phyloP scores from a whole-genome alignment of 1,140 invertebrate species.

The Procambarus clarkii region DNA sequence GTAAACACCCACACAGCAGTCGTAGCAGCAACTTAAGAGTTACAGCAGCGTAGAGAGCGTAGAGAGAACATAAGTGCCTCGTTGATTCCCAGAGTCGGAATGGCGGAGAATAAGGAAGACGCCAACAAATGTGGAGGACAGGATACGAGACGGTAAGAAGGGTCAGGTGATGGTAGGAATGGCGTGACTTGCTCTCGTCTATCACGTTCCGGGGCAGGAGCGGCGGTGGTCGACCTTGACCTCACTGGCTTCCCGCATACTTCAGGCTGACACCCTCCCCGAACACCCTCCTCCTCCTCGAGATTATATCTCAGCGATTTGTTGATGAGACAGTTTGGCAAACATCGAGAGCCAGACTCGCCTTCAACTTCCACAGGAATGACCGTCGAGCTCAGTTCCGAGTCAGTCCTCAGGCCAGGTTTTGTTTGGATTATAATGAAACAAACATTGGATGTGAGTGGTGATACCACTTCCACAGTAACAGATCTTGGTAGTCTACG shows the following conservation, averaged over 20 bases:
- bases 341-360: too few species aligned
- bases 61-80: too few species aligned
- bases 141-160: background rate
- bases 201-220: background rate
- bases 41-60: too few species aligned
- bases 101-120: background rate
- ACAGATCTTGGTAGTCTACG: background rate
- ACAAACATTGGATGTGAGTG: background rate
- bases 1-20: too few species aligned
- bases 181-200: background rate
- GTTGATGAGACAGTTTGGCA: background rate
- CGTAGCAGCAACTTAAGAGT: too few species aligned
- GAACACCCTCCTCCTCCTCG: background rate
- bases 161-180: background rate
- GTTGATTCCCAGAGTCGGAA: background rate
- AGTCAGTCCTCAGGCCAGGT: background rate
- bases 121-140: background rate
- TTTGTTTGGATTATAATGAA: background rate
- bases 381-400: background rate
- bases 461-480: background rate
- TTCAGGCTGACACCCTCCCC: slow-evolving; percentile 2
- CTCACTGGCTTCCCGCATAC: background rate
- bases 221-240: background rate
- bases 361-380: too few species aligned
- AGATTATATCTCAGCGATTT: background rate